Evolutionary conservation across 2,113 vertebrate species (phyloP).

Genomic region (Anolis carolinensis): DNA sequence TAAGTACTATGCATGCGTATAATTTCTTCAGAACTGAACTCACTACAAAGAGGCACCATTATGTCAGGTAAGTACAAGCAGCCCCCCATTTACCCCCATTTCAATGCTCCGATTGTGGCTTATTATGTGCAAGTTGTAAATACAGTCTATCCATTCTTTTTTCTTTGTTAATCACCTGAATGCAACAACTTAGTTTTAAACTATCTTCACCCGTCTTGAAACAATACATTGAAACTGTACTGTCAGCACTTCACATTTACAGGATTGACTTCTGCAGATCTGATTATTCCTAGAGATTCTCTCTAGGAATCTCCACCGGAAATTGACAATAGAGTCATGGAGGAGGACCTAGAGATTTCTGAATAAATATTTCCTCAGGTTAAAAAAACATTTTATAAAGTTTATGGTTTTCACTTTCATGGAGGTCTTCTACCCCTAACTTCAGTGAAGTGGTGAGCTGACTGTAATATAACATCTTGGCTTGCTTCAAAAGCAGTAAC

Average conservation of each 20-base stretch:
- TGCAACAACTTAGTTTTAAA: background rate
- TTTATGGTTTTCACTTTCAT: no score
- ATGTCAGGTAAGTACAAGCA: background rate
- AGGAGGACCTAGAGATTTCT: no score
- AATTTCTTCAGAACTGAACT: background rate
- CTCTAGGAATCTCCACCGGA: no score
- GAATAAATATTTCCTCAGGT: no score
- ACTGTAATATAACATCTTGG: background rate
- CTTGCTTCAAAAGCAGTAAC: background rate
- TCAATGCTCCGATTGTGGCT: no score
- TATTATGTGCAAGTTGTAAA: background rate
- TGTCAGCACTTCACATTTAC: no score
- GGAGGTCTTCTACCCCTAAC: no score
- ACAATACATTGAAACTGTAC: background rate
- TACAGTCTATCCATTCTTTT: background rate
- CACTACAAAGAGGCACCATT: fast-evolving
- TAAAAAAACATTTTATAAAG: no score
- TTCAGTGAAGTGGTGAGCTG: no score
- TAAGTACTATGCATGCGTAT: fast-evolving
- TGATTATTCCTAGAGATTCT: no score
- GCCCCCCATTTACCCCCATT: background rate
- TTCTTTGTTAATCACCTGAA: background rate
- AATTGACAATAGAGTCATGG: no score
- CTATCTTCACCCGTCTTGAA: background rate
- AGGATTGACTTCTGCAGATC: no score